These are phyloP conservation scores for Samia ricini DNA, from an alignment of 1,140 invertebrate genomes.

Conservation along the genomic window DNA sequence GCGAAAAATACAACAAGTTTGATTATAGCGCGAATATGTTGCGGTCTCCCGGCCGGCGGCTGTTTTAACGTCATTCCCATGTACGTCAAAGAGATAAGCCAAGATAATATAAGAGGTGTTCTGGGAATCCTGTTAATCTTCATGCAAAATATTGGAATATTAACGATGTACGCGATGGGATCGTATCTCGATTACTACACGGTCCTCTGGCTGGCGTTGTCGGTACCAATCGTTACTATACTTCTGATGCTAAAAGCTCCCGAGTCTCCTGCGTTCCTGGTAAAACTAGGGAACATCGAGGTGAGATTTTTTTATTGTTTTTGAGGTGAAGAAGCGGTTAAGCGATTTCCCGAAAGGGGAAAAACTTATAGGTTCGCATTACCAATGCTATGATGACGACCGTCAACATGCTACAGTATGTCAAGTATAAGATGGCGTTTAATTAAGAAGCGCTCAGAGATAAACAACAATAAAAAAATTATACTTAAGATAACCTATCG, in stretches of 20 bases:
- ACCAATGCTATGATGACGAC: no score
- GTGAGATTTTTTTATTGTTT: slow-evolving; percentile 17
- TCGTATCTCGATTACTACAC: slow-evolving; percentile 61
- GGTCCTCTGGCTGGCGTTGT: slow-evolving; percentile 17
- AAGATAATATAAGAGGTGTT: slow-evolving; percentile 20
- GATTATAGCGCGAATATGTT: slow-evolving; percentile 21
- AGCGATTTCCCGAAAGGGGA: no score
- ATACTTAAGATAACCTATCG: no score
- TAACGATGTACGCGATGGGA: slow-evolving; percentile 76
- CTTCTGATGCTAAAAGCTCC: slow-evolving; percentile 29
- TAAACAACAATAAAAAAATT: no score
- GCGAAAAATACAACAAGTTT: slow-evolving; percentile 13
- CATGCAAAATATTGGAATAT: slow-evolving; percentile 21
- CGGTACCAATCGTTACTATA: slow-evolving; percentile 20
- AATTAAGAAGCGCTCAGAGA: no score
- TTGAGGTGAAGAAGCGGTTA: no score
- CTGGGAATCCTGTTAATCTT: slow-evolving; percentile 18
- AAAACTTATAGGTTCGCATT: no score
- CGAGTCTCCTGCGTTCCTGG: slow-evolving; percentile 33
- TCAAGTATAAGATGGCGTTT: no score
- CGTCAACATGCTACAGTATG: no score
- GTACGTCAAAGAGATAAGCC: slow-evolving; percentile 31
- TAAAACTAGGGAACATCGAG: slow-evolving; percentile 26
- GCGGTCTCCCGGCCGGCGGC: slow-evolving; percentile 22
- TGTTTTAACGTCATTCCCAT: slow-evolving; percentile 23